Conservation (phyloP, 2,797 vertebrate species). For the Oryzias dopingdopingensis region DNA sequence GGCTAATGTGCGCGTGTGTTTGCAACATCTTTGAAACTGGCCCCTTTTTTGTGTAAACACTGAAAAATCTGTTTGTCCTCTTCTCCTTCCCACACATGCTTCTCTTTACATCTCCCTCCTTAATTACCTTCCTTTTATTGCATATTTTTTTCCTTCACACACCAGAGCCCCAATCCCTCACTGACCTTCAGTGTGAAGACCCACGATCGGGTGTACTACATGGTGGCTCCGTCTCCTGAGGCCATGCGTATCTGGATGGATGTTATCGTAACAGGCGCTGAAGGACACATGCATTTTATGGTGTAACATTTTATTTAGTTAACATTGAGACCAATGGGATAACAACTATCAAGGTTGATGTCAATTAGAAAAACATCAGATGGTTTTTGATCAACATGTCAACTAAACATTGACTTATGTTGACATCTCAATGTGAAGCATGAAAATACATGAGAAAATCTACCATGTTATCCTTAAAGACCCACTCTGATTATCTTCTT, state of each 20-base stretch:
- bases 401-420: constrained; percentile 21
- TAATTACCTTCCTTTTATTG: constrained; percentile 1
- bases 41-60: constrained; percentile 9
- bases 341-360: background rate
- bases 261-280: constrained; percentile 93
- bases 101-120: background rate
- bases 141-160: constrained; percentile 1
- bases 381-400: constrained; percentile 15
- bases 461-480: background rate
- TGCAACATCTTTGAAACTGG: background rate
- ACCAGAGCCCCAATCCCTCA: constrained; percentile 90
- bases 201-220: constrained; percentile 94
- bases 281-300: constrained; percentile 96
- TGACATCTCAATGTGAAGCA: constrained; percentile 14
- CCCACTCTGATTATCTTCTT: no score
- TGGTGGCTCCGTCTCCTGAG: constrained; percentile 94
- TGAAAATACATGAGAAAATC: background rate
- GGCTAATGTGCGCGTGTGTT: background rate
- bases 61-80: constrained; percentile 38
- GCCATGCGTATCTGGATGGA: constrained; percentile 99
- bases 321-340: background rate
- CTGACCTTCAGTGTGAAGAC: constrained; percentile 98
- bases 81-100: constrained; percentile 9
- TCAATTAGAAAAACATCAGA: constrained; percentile 1
- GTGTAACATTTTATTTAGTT: constrained; percentile 65